phyloP scores from a whole-genome alignment of 2,888 invertebrate genomes.

The Drosophila antonietae region DNA sequence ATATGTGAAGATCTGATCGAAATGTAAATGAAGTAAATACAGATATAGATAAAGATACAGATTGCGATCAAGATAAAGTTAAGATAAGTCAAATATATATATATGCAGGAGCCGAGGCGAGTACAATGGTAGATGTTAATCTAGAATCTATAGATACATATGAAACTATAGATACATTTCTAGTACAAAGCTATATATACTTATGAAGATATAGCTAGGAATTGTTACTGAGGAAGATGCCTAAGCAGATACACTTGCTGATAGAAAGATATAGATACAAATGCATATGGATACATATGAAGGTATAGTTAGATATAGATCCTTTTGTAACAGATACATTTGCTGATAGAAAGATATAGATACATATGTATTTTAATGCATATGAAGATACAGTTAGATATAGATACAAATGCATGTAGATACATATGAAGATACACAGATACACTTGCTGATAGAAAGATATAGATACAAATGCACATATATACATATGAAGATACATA shows the following conservation, averaged over 20 bases:
- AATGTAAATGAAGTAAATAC: background rate
- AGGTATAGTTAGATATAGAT: background rate
- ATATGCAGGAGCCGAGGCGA: too few relatives aligned
- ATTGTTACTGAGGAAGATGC: too few relatives aligned
- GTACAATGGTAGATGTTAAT: too few relatives aligned
- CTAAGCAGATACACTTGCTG: background rate
- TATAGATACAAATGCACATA: background rate
- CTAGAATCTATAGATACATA: too few relatives aligned
- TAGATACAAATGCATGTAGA: background rate
- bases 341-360: background rate
- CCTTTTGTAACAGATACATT: background rate
- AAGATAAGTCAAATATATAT: background rate
- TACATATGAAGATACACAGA: background rate
- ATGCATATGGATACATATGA: background rate
- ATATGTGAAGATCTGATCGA: too few relatives aligned
- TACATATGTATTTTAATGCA: too few relatives aligned
- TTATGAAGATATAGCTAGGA: too few relatives aligned
- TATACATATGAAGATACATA: background rate
- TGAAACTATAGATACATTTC: too few relatives aligned
- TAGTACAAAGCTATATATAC: too few relatives aligned
- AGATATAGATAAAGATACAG: background rate
- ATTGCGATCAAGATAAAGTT: background rate
- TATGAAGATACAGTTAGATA: background rate
- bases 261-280: background rate
- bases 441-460: background rate